Conservation (phyloP, 2,888 invertebrate genomes). For the Pyralis farinalis region DNA sequence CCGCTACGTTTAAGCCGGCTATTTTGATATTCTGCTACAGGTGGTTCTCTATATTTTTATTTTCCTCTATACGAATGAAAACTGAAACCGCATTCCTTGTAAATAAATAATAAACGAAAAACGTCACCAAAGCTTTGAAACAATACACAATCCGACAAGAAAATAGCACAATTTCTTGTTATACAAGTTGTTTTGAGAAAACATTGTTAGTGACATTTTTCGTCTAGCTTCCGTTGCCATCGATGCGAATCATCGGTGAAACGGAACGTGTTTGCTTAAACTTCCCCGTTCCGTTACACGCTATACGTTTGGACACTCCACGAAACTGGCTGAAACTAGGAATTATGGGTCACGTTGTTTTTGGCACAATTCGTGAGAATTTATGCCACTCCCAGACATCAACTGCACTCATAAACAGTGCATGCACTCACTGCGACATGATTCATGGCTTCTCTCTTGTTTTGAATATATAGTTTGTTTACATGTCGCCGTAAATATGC, state of each 20-base stretch:
- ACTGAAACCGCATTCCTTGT: not conserved
- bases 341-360: conserved; percentile 54
- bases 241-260: conserved; percentile 37
- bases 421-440: conserved; percentile 46
- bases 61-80: conserved; percentile 10
- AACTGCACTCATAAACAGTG: conserved; percentile 72
- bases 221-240: conserved; percentile 16
- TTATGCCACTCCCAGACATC: conserved; percentile 62
- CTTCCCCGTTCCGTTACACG: conserved; percentile 38
- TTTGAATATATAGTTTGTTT: conserved; percentile 47
- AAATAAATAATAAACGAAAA: too few relatives aligned
- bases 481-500: conserved; percentile 6
- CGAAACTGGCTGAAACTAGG: conserved; percentile 40
- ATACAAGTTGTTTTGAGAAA: conserved; percentile 6
- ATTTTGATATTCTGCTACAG: conserved; percentile 49
- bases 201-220: conserved; percentile 9
- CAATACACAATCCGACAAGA: too few relatives aligned
- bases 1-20: conserved; percentile 38
- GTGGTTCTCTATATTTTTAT: conserved; percentile 38
- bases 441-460: conserved; percentile 50
- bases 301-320: conserved; percentile 38
- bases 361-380: conserved; percentile 59
- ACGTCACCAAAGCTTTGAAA: too few relatives aligned
- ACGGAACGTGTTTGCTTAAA: conserved; percentile 42
- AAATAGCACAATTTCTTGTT: not conserved